Conservation (phyloP, 2,113 vertebrate species). For the Stigmatopora nigra region DNA sequence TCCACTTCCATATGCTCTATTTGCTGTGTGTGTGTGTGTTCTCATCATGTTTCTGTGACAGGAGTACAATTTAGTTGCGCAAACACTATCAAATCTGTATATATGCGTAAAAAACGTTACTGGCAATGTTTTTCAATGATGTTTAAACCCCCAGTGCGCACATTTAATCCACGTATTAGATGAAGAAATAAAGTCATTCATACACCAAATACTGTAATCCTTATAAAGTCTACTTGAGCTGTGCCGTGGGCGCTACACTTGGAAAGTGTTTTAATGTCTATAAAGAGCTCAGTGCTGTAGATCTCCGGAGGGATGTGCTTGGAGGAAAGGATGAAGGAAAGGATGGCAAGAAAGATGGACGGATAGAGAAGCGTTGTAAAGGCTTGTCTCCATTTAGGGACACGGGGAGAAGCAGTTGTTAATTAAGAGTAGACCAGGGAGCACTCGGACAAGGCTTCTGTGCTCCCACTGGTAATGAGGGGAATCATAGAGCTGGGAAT, state of each 20-base stretch:
- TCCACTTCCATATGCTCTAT: background rate
- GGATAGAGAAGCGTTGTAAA: constrained; percentile 25
- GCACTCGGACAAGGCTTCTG: constrained; percentile 60
- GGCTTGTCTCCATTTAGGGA: constrained; percentile 49
- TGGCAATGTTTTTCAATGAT: constrained; percentile 1
- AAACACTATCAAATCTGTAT: constrained; percentile 1
- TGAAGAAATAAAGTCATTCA: constrained; percentile 18
- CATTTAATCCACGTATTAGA: constrained; percentile 1
- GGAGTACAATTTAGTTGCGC: constrained; percentile 7
- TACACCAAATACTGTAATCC: constrained; percentile 20
- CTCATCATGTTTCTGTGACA: background rate
- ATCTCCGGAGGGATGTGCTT: constrained; percentile 35
- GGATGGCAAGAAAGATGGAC: constrained; percentile 29
- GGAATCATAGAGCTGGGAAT: constrained; percentile 74
- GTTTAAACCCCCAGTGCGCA: background rate
- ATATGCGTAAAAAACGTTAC: background rate
- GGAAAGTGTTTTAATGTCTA: constrained; percentile 27
- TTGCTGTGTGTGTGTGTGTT: background rate
- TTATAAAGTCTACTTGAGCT: constrained; percentile 26
- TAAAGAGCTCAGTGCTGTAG: constrained; percentile 44
- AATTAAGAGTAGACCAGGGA: constrained; percentile 68
- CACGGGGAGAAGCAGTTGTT: constrained; percentile 46
- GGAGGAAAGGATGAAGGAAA: constrained; percentile 16
- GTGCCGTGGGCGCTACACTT: constrained; percentile 14
- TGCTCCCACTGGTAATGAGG: constrained; percentile 67